Evolutionary conservation across 53 echinoderm and acorn worm species (phyloP).

Genomic region (Stichopus horrens): DNA sequence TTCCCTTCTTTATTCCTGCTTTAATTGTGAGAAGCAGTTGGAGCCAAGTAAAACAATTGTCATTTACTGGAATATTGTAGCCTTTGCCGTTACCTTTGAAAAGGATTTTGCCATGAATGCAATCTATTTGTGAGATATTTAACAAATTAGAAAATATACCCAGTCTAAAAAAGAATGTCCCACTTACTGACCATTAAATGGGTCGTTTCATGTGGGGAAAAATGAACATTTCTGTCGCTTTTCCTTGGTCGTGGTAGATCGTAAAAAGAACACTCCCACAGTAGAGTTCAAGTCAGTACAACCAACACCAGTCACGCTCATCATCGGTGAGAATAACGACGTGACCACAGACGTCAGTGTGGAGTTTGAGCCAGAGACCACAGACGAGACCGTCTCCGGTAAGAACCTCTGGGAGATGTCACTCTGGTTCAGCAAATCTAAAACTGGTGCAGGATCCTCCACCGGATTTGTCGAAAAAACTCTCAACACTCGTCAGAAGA

Average conservation of each 20-base stretch:
- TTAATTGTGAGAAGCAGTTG: no score
- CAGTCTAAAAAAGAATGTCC: no score
- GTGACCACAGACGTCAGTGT: conserved; percentile 27
- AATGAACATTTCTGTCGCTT: no score
- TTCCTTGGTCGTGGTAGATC: background rate
- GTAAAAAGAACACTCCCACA: conserved; percentile 8
- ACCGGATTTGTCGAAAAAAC: conserved; percentile 15
- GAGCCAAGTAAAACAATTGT: no score
- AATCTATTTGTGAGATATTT: no score
- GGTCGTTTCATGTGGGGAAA: no score
- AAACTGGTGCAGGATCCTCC: conserved; percentile 25
- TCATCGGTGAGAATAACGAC: conserved; percentile 3
- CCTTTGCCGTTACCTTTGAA: no score
- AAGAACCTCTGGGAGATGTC: conserved; percentile 25
- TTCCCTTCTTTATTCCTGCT: no score
- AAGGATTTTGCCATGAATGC: no score
- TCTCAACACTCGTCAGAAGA: background rate
- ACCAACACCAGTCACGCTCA: conserved; percentile 23
- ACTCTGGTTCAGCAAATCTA: conserved; percentile 35
- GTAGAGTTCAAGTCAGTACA: conserved; percentile 27
- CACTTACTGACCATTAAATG: no score
- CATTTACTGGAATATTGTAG: no score
- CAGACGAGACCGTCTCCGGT: background rate
- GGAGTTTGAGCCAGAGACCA: conserved; percentile 33
- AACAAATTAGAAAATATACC: no score